Base-by-base conservation (phyloP, 2,888 invertebrate genomes). In the Caenorhabditis virilis region DNA sequence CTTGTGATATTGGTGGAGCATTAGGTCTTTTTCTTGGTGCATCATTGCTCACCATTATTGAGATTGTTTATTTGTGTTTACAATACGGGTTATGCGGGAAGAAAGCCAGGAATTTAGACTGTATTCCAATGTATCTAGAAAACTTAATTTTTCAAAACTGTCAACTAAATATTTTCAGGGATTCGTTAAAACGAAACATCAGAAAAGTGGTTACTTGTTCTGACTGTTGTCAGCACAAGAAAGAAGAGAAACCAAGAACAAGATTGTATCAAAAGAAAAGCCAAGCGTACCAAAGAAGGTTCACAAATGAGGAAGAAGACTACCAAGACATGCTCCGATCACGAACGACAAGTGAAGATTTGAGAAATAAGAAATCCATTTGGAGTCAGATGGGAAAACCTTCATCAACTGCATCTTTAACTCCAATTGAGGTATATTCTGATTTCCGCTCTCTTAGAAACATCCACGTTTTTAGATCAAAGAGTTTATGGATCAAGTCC, bases 1-100 rank as follows among this genome's bases (percentile, higher is more conserved):
- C 79, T 52, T 78, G 78, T 68, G 81, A 81, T 51, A 76, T 81
- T 39, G 81, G 82, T 7, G 82, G 82, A 46, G 80, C 82, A 1
- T 64, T 82, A 27, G 81, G 82, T 22, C 67, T 82, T 13, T 82
- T 82, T 58, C 71, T 82, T 0, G 82, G 82, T 20, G 77, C 78
- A 25, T 75, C 75, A 47, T 52, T 82, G 41, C 59, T 82, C 23
- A 82, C 82, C 1, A 67, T 82, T 42, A 79, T 82, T 50, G 82
- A 82, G 55, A 58, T 82, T 16, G 56, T 79, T 2, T 82, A 82
- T 52, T 50, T 77, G 7, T 71, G 70, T 53, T 60, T 74, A 54
- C 72, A 68, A 47, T 58, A 68, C 25, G 72, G 72, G 22, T 38
- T 70, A 1, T 72, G 66, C 39, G 53, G 66, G 15, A 65, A 61